Evolutionary conservation across 1,140 invertebrate genomes (phyloP), one percentile per base, ranked within the genome.

Genomic region (Drosophila burlai): DNA sequence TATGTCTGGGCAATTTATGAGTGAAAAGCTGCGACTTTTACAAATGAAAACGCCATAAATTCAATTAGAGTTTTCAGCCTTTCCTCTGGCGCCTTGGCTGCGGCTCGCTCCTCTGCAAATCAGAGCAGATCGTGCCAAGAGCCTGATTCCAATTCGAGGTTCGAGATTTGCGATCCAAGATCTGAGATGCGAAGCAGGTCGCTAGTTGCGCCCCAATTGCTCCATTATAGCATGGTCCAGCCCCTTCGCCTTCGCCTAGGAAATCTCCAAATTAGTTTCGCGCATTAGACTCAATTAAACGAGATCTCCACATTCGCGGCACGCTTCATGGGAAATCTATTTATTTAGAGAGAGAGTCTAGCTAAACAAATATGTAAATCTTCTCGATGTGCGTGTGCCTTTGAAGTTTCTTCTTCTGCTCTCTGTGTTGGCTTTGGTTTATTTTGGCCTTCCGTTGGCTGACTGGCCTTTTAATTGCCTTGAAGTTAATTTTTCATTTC

Each of bases 1-100:
- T 76, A 61, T 81, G 79, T 66, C 58, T 81, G 49, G n/a, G 54
- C 67, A 83, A 89, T 87, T 87, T 87, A 87, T 90, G 84, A 89
- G 84, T 84, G 81, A 89, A 87, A 87, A 84, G 68, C 81, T 61
- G 68, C 68, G 80, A 87, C 66, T 87, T 68, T 77, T 89, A 63
- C 76, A 89, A 81, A 83, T 75, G 81, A 84, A 87, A 81, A 55
- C 72, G 77, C 84, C 77, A 84, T 87, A 87, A 89, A 89, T 84
- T 89, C 84, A 87, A 87, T 87, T 84, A 87, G 84, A 81, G 73
- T 43, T 79, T 79, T 78, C 26, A 16, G 55, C 31, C 40, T 52
- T 76, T 45, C 61, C 29, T 16, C 45, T 67, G 68, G 67, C 54
- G 68, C 46, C 49, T 59, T 36, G 31, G 16, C 46, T 47, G 67